Percentiles rank a stretch among this genome's conserved stretches.
Evolutionary conservation across 2,797 vertebrate genomes (phyloP).

Genomic region (Leptatherina wallacei): DNA sequence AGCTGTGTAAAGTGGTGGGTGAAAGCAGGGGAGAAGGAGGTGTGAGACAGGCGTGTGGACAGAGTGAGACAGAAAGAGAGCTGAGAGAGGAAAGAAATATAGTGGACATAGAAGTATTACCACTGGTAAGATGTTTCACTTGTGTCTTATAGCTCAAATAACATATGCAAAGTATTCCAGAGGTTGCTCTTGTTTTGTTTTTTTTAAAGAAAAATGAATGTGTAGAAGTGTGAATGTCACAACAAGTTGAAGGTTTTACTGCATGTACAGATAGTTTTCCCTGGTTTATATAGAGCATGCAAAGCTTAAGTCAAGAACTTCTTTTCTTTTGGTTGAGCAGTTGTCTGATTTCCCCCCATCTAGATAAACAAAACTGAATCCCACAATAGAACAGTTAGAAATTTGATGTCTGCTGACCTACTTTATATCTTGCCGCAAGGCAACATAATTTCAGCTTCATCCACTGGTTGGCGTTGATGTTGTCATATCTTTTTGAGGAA

Average conservation of each 20-base stretch:
- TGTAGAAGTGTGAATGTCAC: background rate
- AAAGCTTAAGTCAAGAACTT: background rate
- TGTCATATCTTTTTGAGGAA: background rate
- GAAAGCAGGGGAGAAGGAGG: conserved; percentile 55
- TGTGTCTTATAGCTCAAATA: conserved; percentile 35
- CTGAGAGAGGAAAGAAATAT: conserved; percentile 49
- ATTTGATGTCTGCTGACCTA: conserved; percentile 55
- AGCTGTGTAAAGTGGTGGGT: conserved; percentile 47
- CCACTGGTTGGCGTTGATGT: conserved; percentile 13
- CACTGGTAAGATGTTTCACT: conserved; percentile 71
- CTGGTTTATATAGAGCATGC: background rate
- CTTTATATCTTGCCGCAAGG: conserved; percentile 47
- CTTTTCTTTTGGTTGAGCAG: conserved; percentile 8
- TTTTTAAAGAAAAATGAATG: background rate
- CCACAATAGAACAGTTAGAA: conserved; percentile 20
- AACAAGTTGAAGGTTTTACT: background rate
- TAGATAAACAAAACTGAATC: conserved; percentile 13
- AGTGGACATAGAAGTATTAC: conserved; percentile 47
- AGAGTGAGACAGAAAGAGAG: conserved; percentile 38
- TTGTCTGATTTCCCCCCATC: conserved; percentile 10
- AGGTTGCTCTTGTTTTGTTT: background rate
- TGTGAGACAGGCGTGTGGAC: conserved; percentile 61
- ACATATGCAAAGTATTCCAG: background rate
- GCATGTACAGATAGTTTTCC: background rate
- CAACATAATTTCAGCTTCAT: conserved; percentile 23